A percentile compares a stretch with the other conserved stretches of the same genome.
Conservation (phyloP, 2,113 vertebrate species). For the Anarhynchus alexandrinus region DNA sequence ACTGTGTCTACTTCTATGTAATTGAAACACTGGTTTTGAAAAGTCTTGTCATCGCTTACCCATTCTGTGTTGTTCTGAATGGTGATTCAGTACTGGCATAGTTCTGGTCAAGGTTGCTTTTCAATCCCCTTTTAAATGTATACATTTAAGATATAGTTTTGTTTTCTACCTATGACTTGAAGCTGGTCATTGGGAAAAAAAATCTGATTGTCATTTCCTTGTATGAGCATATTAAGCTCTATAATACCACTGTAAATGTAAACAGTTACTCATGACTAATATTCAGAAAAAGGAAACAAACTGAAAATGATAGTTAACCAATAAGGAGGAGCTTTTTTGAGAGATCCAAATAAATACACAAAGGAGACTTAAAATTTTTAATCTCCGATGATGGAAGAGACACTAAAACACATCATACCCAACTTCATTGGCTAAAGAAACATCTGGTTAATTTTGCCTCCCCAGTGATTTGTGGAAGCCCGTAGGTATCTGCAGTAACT, state of each 20-base stretch:
- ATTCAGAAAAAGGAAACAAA: neutral
- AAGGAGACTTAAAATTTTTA: neutral
- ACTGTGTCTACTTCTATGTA: slow-evolving; percentile 30
- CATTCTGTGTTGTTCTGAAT: neutral
- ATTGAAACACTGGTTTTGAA: slow-evolving; percentile 34
- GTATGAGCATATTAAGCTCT: neutral
- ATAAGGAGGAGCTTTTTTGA: neutral
- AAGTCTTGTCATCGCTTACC: neutral
- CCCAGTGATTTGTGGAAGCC: neutral
- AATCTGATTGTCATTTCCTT: neutral
- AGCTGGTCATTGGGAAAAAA: neutral
- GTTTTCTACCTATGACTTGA: neutral
- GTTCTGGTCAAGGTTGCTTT: neutral
- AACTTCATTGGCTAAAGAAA: neutral
- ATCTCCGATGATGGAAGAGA: neutral
- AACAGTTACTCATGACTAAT: neutral
- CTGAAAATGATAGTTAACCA: neutral
- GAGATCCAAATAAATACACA: neutral
- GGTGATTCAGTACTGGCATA: neutral
- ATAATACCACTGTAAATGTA: neutral
- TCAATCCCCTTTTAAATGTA: neutral
- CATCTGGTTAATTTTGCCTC: neutral
- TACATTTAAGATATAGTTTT: neutral
- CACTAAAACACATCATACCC: neutral
- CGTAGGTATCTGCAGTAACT: neutral